Conservation (phyloP, 1,140 invertebrate genomes). For the Drosophila repleta region DNA sequence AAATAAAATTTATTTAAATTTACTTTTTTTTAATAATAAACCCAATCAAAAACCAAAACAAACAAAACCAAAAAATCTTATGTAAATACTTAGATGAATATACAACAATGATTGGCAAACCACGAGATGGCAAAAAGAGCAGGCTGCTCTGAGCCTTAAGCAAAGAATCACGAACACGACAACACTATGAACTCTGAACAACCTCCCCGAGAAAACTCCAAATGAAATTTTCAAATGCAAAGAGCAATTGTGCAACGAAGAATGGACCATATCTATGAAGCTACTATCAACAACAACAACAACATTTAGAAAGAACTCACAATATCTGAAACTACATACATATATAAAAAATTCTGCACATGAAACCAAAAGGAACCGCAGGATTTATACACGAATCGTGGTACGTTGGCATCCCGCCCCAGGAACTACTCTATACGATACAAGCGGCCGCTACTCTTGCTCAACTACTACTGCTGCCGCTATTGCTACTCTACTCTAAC, state of each 20-base stretch:
- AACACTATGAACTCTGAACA: slow-evolving; percentile 25
- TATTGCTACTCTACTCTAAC: slow-evolving; percentile 45
- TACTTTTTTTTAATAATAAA: slow-evolving; percentile 37
- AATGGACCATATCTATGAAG: slow-evolving; percentile 22
- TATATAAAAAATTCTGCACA: slow-evolving; percentile 3
- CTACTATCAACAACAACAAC: slow-evolving; percentile 8
- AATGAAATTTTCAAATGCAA: slow-evolving; percentile 9
- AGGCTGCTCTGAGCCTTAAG: slow-evolving; percentile 76
- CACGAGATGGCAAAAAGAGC: slow-evolving; percentile 83
- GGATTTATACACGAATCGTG: slow-evolving; percentile 28
- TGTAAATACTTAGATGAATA: slow-evolving; percentile 83
- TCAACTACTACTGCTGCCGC: slow-evolving; percentile 29
- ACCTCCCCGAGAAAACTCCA: slow-evolving; percentile 15
- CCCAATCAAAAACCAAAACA: slow-evolving; percentile 28
- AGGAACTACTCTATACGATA: slow-evolving; percentile 22
- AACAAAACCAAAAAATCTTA: slow-evolving; percentile 67
- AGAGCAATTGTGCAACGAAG: slow-evolving; percentile 19
- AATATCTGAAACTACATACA: background rate
- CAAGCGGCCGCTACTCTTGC: slow-evolving; percentile 34
- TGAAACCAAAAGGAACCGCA: slow-evolving; percentile 13
- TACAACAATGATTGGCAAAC: slow-evolving; percentile 84
- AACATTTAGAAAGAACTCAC: slow-evolving; percentile 4
- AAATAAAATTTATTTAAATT: slow-evolving; percentile 48
- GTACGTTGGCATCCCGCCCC: slow-evolving; percentile 37
- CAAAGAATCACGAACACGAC: slow-evolving; percentile 26